These are phyloP conservation scores for Sparus aurata DNA, from an alignment of 2,797 vertebrate genomes.

Conservation along the genomic window DNA sequence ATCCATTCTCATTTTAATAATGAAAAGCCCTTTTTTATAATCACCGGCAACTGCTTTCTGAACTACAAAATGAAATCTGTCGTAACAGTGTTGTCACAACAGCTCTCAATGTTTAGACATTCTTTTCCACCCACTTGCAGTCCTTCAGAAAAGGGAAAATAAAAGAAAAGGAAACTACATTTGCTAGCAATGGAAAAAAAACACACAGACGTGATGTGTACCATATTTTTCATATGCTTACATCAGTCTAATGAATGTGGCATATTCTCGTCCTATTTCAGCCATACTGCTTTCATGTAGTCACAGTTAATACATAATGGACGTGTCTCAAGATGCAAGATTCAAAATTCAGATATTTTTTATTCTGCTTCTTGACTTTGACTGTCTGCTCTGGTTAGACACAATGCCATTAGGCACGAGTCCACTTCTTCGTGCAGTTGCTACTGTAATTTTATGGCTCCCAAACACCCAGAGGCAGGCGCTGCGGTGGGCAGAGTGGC, in stretches of 20 bases:
- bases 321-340: background rate
- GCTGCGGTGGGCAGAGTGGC: constrained; percentile 16
- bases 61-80: background rate
- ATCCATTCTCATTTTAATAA: constrained; percentile 8
- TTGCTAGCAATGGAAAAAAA: background rate
- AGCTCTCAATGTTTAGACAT: background rate
- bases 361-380: background rate
- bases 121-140: background rate
- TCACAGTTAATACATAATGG: background rate
- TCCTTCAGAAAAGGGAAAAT: background rate
- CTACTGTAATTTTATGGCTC: background rate
- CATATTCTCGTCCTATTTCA: background rate
- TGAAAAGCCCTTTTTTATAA: background rate
- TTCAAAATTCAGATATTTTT: background rate
- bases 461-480: background rate
- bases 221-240: background rate
- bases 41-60: background rate
- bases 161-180: background rate
- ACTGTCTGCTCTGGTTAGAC: background rate
- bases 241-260: background rate
- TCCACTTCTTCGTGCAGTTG: background rate
- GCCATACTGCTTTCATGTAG: background rate
- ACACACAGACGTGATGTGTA: background rate
- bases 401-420: background rate
- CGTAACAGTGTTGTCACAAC: background rate